These are phyloP conservation scores for Agrotis exclamationis DNA, from an alignment of 2,888 invertebrate genomes.

Conservation along the genomic window DNA sequence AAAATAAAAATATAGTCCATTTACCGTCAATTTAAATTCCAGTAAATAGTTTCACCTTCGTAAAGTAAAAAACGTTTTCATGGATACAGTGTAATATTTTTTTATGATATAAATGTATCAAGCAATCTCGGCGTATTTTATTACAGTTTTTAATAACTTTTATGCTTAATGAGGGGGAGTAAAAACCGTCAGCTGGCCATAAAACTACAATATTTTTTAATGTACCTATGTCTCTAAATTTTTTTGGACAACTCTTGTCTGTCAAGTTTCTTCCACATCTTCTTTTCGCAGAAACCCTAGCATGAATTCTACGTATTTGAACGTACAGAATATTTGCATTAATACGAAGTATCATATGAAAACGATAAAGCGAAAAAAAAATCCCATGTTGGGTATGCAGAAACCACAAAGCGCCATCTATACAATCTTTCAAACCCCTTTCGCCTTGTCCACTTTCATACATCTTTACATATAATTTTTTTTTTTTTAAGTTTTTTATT, in stretches of 20 bases:
- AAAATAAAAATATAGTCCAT: too few relatives aligned
- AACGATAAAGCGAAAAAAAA: too few relatives aligned
- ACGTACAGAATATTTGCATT: too few relatives aligned
- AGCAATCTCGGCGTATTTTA: conserved; percentile 16
- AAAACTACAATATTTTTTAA: conserved; percentile 20
- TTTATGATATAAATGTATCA: background rate
- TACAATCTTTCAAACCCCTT: too few relatives aligned
- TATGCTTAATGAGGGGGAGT: conserved; percentile 41
- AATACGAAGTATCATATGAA: too few relatives aligned
- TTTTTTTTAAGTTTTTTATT: too few relatives aligned
- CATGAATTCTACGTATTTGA: too few relatives aligned
- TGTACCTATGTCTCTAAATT: background rate
- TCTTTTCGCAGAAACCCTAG: too few relatives aligned
- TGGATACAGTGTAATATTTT: background rate
- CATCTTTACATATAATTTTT: too few relatives aligned
- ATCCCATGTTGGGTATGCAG: too few relatives aligned
- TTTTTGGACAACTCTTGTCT: background rate
- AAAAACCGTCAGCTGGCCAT: conserved; percentile 41
- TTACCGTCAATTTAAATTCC: background rate
- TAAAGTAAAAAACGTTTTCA: background rate
- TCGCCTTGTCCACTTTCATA: too few relatives aligned
- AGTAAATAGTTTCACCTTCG: background rate
- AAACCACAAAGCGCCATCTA: too few relatives aligned
- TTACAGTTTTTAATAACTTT: conserved; percentile 41
- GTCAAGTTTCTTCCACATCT: background rate